Conservation (phyloP, 2,797 vertebrate species). For the Cuculus canorus region DNA sequence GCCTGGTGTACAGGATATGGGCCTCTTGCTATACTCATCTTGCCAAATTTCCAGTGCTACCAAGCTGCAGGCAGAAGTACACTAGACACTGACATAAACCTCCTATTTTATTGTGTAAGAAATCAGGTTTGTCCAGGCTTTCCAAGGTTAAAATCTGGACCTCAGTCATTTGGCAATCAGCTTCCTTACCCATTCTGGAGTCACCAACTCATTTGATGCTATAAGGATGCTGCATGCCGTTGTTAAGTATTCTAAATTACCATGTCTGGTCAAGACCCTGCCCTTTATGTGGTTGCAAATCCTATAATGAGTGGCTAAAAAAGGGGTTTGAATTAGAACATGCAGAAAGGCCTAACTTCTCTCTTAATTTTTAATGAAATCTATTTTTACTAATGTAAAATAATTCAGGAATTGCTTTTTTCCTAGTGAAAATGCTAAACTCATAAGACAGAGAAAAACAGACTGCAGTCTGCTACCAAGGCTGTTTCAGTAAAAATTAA, state of each 20-base stretch:
- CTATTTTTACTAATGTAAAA: slow-evolving; percentile 2
- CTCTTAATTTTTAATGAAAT: slow-evolving; percentile 4
- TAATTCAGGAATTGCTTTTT: not conserved
- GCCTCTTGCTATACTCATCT: not conserved
- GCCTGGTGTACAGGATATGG: not conserved
- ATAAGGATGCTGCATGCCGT: not conserved
- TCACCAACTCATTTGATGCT: not conserved
- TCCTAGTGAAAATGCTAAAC: not conserved
- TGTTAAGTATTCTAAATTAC: slow-evolving; percentile 1
- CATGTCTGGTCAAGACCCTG: not conserved
- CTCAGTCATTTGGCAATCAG: not conserved
- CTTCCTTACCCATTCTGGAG: not conserved
- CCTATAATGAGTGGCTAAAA: not conserved
- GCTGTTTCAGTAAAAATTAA: not conserved
- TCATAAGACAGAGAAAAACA: not conserved
- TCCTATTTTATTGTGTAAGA: not conserved
- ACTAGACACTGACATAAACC: not conserved
- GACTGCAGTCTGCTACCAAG: not conserved
- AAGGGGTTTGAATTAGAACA: not conserved
- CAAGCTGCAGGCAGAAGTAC: not conserved
- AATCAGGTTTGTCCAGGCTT: not conserved
- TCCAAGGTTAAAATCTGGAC: not conserved
- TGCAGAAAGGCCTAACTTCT: not conserved
- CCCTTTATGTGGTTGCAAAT: slow-evolving; percentile 6
- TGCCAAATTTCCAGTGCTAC: not conserved